A percentile compares a stretch with the other conserved stretches of the same genome.
Conservation (phyloP, 2,888 invertebrate species). For the Atrina japonica region DNA sequence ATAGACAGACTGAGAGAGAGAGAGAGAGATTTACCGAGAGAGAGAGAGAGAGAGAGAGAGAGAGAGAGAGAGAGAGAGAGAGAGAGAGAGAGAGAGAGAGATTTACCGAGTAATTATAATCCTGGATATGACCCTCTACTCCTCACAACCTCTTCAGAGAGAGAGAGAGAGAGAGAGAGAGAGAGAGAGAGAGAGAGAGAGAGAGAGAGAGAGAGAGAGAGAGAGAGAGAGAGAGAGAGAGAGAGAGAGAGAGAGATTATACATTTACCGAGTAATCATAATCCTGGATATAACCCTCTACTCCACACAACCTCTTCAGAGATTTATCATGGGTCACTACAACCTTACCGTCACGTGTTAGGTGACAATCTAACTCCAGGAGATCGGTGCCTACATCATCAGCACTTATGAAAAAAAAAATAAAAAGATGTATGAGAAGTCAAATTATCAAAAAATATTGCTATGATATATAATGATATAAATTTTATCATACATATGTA, state of each 20-base stretch:
- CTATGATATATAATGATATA: not conserved
- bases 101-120: conserved; percentile 82
- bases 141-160: conserved; percentile 83
- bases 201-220: conserved; percentile 32
- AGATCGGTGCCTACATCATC: conserved; percentile 85
- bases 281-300: conserved; percentile 82
- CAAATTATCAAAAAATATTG: not conserved
- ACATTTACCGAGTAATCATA: conserved; percentile 82
- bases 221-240: conserved; percentile 7
- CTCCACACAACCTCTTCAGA: conserved; percentile 83
- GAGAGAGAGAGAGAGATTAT: no score
- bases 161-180: conserved; percentile 27
- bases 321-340: conserved; percentile 86
- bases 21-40: conserved; percentile 21
- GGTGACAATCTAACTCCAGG: conserved; percentile 86
- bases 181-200: not conserved
- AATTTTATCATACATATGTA: no score
- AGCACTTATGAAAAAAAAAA: conserved; percentile 81
- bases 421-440: no score
- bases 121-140: conserved; percentile 82
- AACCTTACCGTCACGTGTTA: conserved; percentile 85
- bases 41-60: not conserved
- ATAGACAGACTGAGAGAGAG: not conserved
- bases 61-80: conserved; percentile 31
- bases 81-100: conserved; percentile 9